These are phyloP conservation scores for Valencia hispanica DNA, from an alignment of 2,797 vertebrate genomes.

Conservation along the genomic window DNA sequence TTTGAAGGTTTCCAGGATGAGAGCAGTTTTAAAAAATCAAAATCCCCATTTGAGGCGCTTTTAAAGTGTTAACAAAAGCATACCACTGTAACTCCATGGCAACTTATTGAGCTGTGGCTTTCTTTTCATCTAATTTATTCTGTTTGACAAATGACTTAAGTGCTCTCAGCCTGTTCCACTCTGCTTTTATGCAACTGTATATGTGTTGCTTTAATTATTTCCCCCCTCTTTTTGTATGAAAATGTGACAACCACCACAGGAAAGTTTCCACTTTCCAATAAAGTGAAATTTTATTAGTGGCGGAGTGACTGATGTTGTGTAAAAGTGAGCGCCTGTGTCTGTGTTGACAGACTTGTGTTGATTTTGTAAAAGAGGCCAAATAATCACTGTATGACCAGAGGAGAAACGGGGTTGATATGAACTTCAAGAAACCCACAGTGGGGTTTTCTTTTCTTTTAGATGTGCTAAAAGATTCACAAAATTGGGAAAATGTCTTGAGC, in stretches of 20 bases:
- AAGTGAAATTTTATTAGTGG: conserved; percentile 69
- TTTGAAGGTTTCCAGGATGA: conserved; percentile 18
- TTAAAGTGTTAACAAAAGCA: conserved; percentile 21
- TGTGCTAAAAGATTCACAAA: conserved; percentile 28
- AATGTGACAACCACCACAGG: conserved; percentile 75
- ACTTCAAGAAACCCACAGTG: conserved; percentile 61
- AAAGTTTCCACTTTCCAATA: conserved; percentile 81
- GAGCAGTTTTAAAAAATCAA: conserved; percentile 36
- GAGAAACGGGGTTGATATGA: conserved; percentile 36
- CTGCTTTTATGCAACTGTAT: conserved; percentile 58
- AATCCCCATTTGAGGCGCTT: conserved; percentile 12
- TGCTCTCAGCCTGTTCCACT: conserved; percentile 55
- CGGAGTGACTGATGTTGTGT: conserved; percentile 73
- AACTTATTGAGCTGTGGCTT: conserved; percentile 46
- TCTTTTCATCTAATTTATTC: conserved; percentile 67
- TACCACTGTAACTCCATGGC: conserved; percentile 18
- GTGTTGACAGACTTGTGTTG: conserved; percentile 71
- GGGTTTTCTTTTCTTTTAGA: conserved; percentile 8
- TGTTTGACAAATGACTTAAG: conserved; percentile 68
- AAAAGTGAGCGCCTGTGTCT: conserved; percentile 57
- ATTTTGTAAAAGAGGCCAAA: conserved; percentile 63
- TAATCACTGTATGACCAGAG: conserved; percentile 57
- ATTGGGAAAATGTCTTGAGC: conserved; percentile 35
- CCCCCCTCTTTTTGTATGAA: conserved; percentile 66
- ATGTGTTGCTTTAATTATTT: conserved; percentile 76